These are phyloP conservation scores for Eulemur rufifrons DNA, from an alignment of 2,113 vertebrate species.

Conservation along the genomic window DNA sequence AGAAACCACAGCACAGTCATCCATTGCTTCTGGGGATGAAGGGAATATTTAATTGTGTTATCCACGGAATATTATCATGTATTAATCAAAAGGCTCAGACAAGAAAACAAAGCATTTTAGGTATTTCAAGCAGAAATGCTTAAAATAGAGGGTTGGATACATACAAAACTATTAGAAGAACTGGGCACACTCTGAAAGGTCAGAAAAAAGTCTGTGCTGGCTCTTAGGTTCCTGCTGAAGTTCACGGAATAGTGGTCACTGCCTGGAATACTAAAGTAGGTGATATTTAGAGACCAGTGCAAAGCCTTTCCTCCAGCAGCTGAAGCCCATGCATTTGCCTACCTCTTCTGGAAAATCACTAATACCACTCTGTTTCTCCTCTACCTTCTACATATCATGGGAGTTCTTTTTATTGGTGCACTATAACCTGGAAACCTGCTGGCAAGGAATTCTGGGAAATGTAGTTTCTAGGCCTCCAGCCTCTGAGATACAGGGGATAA, in stretches of 20 bases:
- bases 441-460: conserved; percentile 5
- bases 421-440: not conserved
- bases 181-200: not conserved
- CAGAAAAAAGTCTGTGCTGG: not conserved
- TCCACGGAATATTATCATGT: not conserved
- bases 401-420: not conserved
- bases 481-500: not conserved
- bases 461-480: not conserved
- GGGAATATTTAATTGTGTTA: not conserved
- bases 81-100: not conserved
- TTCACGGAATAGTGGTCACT: not conserved
- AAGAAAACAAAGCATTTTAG: not conserved
- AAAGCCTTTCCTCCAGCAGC: not conserved
- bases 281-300: not conserved
- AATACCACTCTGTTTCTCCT: not conserved
- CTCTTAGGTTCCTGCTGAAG: not conserved
- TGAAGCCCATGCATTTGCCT: not conserved
- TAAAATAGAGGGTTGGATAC: not conserved
- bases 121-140: not conserved
- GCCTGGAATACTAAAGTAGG: not conserved
- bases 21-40: not conserved
- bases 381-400: not conserved
- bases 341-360: not conserved
- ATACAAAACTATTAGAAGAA: not conserved
- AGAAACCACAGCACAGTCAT: not conserved